Evolutionary conservation across 2,797 vertebrate species (phyloP).

Genomic region (Enteromius fasciolatus): DNA sequence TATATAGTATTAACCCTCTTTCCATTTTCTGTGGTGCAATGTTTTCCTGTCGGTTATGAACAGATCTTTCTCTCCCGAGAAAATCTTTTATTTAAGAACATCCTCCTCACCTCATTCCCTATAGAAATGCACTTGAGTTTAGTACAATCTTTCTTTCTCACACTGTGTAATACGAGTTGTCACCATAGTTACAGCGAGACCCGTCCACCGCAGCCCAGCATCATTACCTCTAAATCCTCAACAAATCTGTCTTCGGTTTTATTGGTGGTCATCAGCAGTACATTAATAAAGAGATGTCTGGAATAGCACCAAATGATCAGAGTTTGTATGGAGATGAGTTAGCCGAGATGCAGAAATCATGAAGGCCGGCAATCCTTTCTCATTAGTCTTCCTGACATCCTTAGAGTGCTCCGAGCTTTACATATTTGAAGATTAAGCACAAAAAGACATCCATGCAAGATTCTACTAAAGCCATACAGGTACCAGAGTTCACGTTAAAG

Average conservation of each 20-base stretch:
- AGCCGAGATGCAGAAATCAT: conserved; percentile 15
- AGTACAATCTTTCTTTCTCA: background rate
- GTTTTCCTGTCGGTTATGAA: background rate
- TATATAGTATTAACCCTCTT: background rate
- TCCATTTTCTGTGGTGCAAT: background rate
- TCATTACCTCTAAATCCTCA: conserved; percentile 18
- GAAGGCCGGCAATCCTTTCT: conserved; percentile 18
- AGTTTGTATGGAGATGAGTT: background rate
- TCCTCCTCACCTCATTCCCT: conserved; percentile 26
- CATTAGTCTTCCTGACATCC: conserved; percentile 32
- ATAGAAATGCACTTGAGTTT: conserved; percentile 14
- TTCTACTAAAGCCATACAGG: background rate
- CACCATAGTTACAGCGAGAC: conserved; percentile 24
- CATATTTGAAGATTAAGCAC: conserved; percentile 40
- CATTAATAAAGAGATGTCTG: background rate
- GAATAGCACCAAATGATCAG: background rate
- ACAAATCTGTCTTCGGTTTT: background rate
- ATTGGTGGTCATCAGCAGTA: background rate
- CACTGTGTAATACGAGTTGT: background rate
- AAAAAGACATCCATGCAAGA: conserved; percentile 6
- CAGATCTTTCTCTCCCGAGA: background rate
- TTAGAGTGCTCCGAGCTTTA: background rate
- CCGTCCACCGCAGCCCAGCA: conserved; percentile 10
- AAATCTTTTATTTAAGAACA: conserved; percentile 32
- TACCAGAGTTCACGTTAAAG: conserved; percentile 14